Percentiles rank a stretch among this genome's conserved stretches.
phyloP scores from a whole-genome alignment of 2,113 vertebrate species.

The Microtus pennsylvanicus region DNA sequence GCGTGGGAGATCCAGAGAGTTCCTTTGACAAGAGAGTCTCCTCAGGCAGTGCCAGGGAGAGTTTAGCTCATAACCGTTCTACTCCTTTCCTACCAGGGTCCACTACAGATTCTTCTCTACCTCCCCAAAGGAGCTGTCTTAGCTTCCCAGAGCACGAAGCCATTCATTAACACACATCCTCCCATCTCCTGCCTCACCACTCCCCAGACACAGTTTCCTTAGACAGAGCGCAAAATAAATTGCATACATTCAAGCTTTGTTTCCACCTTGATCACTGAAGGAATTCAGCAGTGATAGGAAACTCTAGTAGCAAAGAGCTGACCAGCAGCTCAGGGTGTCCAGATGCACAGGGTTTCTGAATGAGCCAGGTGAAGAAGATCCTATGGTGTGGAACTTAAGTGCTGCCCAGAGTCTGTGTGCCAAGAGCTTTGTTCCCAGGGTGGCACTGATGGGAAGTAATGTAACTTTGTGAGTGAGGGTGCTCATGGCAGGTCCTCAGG shows the following conservation, averaged over 20 bases:
- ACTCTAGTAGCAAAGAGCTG: not conserved
- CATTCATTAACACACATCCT: no score
- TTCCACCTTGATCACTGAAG: not conserved
- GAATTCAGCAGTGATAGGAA: not conserved
- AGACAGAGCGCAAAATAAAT: not conserved
- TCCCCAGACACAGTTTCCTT: not conserved
- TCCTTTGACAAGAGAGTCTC: accelerated
- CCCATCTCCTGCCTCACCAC: not conserved
- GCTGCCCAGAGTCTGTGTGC: accelerated
- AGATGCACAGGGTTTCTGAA: not conserved
- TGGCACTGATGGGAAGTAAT: no score
- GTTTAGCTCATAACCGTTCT: accelerated
- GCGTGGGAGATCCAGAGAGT: not conserved
- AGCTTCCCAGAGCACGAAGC: not conserved
- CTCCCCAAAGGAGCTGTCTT: not conserved
- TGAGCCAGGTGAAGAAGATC: not conserved
- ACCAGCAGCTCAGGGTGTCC: not conserved
- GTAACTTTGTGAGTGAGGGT: not conserved
- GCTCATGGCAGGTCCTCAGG: not conserved
- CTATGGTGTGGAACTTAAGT: not conserved
- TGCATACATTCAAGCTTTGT: not conserved
- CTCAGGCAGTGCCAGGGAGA: not conserved
- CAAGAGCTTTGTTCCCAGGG: not conserved
- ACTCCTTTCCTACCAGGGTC: not conserved
- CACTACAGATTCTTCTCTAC: not conserved